These are phyloP conservation scores for Lethrus apterus DNA, from an alignment of 1,140 invertebrate genomes.

Conservation along the genomic window DNA sequence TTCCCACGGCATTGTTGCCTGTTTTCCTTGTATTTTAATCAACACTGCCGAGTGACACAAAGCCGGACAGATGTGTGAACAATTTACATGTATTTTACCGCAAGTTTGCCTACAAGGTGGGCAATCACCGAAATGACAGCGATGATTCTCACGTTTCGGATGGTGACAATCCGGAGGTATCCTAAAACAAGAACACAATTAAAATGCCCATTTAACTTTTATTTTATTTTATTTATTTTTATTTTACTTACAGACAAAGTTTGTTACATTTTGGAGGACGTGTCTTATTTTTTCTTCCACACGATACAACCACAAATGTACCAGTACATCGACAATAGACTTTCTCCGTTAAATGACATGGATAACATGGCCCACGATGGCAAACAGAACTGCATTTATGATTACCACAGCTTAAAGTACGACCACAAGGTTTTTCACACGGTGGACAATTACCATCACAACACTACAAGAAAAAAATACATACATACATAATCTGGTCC, in stretches of 20 bases:
- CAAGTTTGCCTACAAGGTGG: conserved; percentile 75
- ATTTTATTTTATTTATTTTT: not conserved
- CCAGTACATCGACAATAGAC: conserved; percentile 77
- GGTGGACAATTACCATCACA: conserved; percentile 76
- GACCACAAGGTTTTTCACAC: conserved; percentile 83
- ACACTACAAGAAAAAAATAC: conserved; percentile 50
- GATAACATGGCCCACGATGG: conserved; percentile 86
- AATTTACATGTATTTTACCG: conserved; percentile 50
- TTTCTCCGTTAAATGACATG: conserved; percentile 70
- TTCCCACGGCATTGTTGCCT: conserved; percentile 72
- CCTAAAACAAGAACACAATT: conserved; percentile 39
- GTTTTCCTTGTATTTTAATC: conserved; percentile 54
- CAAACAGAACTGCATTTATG: conserved; percentile 84
- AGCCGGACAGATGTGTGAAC: conserved; percentile 67
- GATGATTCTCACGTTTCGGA: conserved; percentile 59
- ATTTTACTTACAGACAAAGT: conserved; percentile 54
- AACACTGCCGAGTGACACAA: conserved; percentile 75
- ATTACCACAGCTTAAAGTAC: conserved; percentile 73
- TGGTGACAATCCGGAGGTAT: conserved; percentile 73
- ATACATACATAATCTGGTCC: too few species aligned
- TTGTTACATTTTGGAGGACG: conserved; percentile 71
- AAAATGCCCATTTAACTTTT: not conserved
- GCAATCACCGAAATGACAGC: conserved; percentile 82
- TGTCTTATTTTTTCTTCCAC: conserved; percentile 69
- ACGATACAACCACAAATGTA: conserved; percentile 74